Conservation (phyloP, 2,888 invertebrate species). For the Drosophila imparisetae region DNA sequence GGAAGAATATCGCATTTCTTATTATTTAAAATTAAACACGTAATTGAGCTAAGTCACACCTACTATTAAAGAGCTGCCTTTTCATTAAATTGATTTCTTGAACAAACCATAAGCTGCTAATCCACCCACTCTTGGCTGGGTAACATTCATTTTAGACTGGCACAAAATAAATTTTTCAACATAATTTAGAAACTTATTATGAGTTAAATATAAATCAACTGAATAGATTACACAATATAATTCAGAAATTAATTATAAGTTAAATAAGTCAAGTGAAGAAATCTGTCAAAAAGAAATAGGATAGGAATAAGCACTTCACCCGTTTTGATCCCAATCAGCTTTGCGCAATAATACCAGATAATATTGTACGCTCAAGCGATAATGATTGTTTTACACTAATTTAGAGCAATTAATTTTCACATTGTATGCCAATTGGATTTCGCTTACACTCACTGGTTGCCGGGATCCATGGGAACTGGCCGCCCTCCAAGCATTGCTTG, state of each 20-base stretch:
- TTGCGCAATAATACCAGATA: neutral
- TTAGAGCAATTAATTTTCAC: neutral
- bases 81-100: neutral
- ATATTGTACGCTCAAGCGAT: neutral
- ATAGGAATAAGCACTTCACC: neutral
- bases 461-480: conserved; percentile 68
- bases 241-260: neutral
- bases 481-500: conserved; percentile 62
- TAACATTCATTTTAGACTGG: neutral
- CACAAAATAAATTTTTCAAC: neutral
- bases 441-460: conserved; percentile 69
- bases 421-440: neutral
- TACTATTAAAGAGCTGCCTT: neutral
- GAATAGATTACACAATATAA: neutral
- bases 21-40: neutral
- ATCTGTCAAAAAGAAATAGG: neutral
- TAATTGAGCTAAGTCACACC: neutral
- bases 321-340: neutral
- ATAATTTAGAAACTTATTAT: neutral
- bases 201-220: neutral
- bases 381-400: neutral
- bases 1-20: neutral
- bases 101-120: neutral
- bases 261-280: neutral
- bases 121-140: neutral